A percentile compares a stretch with the other conserved stretches of the same genome.
phyloP scores from a whole-genome alignment of 2,797 vertebrate genomes.

The Sphenopsis melanotis region DNA sequence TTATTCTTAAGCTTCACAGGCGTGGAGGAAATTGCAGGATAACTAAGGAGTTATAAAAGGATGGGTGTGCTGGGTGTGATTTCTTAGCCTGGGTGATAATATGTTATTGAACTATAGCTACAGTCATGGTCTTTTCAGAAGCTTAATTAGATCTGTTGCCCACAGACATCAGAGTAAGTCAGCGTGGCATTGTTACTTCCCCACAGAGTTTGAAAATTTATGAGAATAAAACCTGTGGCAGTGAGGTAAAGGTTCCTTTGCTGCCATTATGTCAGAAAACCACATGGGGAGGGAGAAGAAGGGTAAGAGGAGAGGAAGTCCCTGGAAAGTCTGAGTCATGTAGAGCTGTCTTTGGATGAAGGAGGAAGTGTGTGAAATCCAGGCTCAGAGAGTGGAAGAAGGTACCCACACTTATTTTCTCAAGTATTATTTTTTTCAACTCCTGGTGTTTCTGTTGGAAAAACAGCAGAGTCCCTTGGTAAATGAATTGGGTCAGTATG shows the following conservation, averaged over 20 bases:
- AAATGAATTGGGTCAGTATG: neutral
- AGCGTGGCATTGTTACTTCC: neutral
- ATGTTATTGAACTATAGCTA: neutral
- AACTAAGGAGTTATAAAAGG: neutral
- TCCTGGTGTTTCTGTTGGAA: neutral
- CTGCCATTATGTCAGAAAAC: neutral
- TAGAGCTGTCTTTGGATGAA: neutral
- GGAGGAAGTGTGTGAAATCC: neutral
- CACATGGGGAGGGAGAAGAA: neutral
- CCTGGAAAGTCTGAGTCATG: neutral
- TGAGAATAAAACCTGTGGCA: neutral
- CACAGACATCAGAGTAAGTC: neutral
- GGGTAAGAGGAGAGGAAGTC: neutral
- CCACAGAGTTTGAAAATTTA: neutral
- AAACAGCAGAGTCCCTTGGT: neutral
- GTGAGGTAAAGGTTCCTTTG: neutral
- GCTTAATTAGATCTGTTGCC: constrained; percentile 19
- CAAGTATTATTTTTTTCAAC: neutral
- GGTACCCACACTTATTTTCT: neutral
- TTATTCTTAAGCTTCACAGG: neutral
- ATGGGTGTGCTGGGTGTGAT: neutral
- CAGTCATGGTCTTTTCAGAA: neutral
- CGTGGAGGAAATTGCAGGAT: neutral
- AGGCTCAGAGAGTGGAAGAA: neutral
- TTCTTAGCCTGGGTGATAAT: constrained; percentile 9